These are phyloP conservation scores for Rhagoletis pomonella DNA, from an alignment of 1,140 invertebrate species.

Conservation along the genomic window DNA sequence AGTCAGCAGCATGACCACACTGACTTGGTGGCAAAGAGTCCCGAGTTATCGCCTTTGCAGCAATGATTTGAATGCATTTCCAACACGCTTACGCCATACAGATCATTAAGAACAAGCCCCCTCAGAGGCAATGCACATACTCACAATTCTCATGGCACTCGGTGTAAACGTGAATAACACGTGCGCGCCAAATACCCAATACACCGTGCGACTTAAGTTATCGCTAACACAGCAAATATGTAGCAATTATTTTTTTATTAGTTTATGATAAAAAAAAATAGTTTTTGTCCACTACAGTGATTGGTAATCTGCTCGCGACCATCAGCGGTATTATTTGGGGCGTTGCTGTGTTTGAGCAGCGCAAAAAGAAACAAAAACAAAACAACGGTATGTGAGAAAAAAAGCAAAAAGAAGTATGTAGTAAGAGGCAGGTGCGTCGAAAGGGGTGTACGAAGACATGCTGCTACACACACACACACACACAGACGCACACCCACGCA, in stretches of 20 bases:
- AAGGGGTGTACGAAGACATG: not conserved
- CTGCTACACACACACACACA: not conserved
- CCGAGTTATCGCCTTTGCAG: not conserved
- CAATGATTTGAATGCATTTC: not conserved
- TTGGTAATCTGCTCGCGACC: not conserved
- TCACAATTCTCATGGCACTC: not conserved
- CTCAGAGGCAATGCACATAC: not conserved
- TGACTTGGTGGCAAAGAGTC: not conserved
- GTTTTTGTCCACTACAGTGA: not conserved
- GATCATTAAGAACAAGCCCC: not conserved
- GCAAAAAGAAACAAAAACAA: not conserved
- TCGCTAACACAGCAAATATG: not conserved
- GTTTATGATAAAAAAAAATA: no score
- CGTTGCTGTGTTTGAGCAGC: not conserved
- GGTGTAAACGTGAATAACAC: slow-evolving; percentile 19
- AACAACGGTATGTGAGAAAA: not conserved
- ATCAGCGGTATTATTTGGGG: slow-evolving; percentile 36
- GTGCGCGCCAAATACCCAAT: not conserved
- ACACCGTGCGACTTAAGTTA: not conserved
- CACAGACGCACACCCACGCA: not conserved
- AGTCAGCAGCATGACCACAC: no score
- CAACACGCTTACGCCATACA: not conserved
- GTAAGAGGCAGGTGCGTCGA: not conserved
- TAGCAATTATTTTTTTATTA: no score
- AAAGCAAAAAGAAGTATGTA: not conserved